Percentiles rank a stretch among this genome's conserved stretches.
phyloP scores from a whole-genome alignment of 2,797 vertebrate genomes.

The Peromyscus eremicus region DNA sequence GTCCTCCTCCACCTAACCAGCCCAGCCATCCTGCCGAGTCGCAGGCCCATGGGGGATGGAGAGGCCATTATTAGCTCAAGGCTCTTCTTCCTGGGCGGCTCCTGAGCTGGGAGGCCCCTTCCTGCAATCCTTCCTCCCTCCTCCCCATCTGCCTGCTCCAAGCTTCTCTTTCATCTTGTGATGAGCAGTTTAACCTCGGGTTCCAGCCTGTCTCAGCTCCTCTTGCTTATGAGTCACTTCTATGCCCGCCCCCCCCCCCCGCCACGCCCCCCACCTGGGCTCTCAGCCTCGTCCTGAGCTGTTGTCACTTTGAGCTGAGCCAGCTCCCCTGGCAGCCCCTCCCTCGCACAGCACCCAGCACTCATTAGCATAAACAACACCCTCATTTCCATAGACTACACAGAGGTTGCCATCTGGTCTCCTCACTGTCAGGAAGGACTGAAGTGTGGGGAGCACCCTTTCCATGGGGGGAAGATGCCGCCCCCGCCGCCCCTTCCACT shows the following conservation, averaged over 20 bases:
- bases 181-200: neutral
- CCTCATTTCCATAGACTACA: constrained; percentile 64
- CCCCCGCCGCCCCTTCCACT: neutral
- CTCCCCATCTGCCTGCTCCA: fast-evolving
- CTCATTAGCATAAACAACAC: constrained; percentile 51
- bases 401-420: constrained; percentile 63
- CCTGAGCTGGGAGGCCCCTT: fast-evolving
- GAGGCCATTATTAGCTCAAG: neutral
- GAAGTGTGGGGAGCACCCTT: neutral
- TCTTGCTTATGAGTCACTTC: constrained; percentile 1
- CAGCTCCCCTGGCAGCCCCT: neutral
- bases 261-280: neutral
- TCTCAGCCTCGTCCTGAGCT: neutral
- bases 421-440: neutral
- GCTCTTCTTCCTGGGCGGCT: fast-evolving
- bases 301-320: neutral
- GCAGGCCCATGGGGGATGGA: too few species aligned
- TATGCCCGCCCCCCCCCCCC: too few species aligned
- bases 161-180: neutral
- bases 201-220: neutral
- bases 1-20: fast-evolving
- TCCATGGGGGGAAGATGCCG: neutral
- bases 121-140: fast-evolving
- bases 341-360: neutral
- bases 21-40: fast-evolving